Percentiles rank a stretch among this genome's conserved stretches.
Conservation (phyloP, 92 coral and sea anemone genomes). For the Actinernus sp. region DNA sequence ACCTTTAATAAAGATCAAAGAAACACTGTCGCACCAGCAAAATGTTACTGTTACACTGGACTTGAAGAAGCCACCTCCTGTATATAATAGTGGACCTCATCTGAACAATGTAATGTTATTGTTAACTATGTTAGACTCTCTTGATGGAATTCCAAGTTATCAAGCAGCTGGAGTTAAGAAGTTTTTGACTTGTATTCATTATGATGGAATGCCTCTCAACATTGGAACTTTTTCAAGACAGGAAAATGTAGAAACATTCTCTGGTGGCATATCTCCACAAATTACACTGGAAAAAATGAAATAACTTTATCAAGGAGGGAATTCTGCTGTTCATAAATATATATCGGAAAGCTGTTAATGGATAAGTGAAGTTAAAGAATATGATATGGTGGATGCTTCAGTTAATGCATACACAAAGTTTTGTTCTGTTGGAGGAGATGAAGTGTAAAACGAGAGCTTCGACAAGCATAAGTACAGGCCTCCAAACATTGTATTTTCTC, state of each 20-base stretch:
- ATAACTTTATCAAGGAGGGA: constrained; percentile 42
- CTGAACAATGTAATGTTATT: constrained; percentile 46
- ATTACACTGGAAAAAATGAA: constrained; percentile 28
- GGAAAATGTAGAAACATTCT: constrained; percentile 35
- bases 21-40: constrained; percentile 39
- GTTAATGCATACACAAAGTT: constrained; percentile 48
- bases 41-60: constrained; percentile 51
- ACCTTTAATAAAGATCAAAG: constrained; percentile 42
- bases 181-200: constrained; percentile 25
- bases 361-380: constrained; percentile 72
- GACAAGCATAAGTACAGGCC: too few relatives aligned
- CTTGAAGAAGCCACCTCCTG: constrained; percentile 4
- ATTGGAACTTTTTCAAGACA: constrained; percentile 61
- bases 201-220: constrained; percentile 69
- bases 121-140: constrained; percentile 29
- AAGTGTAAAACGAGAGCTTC: constrained; percentile 27
- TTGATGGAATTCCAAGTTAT: constrained; percentile 49
- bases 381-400: constrained; percentile 49
- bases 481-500: constrained; percentile 29
- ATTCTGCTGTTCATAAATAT: constrained; percentile 36
- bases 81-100: constrained; percentile 37
- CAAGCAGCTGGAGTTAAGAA: not conserved
- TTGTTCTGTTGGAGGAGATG: constrained; percentile 30
- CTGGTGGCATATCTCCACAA: constrained; percentile 50
- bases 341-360: constrained; percentile 37